phyloP scores from a whole-genome alignment of 1,140 invertebrate species.

The Armadillidium nasatum region DNA sequence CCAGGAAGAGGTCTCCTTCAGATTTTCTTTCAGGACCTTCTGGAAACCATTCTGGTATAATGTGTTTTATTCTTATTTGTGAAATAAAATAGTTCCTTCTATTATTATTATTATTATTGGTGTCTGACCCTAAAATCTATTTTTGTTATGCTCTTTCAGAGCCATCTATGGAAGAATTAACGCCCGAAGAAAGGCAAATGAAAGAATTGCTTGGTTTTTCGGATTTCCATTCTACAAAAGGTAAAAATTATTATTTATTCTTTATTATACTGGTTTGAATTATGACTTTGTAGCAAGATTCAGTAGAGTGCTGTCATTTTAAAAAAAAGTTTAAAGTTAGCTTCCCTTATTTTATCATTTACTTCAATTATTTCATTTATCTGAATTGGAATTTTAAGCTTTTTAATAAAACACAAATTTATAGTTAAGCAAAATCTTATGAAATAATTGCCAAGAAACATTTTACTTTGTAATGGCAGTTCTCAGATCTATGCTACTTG shows the following conservation, averaged over 20 bases:
- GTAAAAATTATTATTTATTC: neutral
- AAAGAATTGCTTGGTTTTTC: slow-evolving; percentile 27
- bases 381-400: too few species aligned
- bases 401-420: too few species aligned
- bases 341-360: too few species aligned
- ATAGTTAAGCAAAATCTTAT: too few species aligned
- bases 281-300: too few species aligned
- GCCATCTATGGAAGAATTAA: slow-evolving; percentile 21
- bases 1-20: neutral
- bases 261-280: too few species aligned
- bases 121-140: neutral
- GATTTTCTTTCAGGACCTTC: slow-evolving; percentile 19
- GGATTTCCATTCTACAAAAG: slow-evolving; percentile 28
- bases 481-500: too few species aligned
- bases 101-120: neutral
- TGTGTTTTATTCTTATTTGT: neutral
- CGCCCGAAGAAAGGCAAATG: slow-evolving; percentile 26
- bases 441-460: too few species aligned
- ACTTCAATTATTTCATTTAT: too few species aligned
- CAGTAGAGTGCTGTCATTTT: too few species aligned
- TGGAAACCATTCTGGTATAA: slow-evolving; percentile 20
- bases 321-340: too few species aligned
- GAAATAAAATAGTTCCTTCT: neutral
- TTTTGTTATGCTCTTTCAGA: neutral
- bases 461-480: too few species aligned